Evolutionary conservation across 2,888 invertebrate genomes (phyloP).

Genomic region (Cetonia aurata): DNA sequence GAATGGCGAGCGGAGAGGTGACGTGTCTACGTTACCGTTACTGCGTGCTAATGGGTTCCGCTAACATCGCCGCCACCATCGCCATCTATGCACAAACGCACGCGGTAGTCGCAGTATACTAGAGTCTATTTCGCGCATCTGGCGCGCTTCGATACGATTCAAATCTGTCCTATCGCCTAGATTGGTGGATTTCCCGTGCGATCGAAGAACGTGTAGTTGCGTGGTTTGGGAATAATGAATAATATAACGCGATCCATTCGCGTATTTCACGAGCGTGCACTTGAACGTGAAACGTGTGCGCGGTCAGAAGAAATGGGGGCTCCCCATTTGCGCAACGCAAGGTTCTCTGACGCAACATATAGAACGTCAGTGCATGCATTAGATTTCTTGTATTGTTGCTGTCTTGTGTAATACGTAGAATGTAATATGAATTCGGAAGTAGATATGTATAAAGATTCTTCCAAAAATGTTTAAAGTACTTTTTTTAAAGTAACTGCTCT

Average conservation of each 20-base stretch:
- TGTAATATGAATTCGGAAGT: too few species aligned
- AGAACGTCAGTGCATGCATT: too few species aligned
- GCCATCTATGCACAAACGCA: slow-evolving; percentile 19
- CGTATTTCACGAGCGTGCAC: slow-evolving; percentile 13
- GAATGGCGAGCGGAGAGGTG: slow-evolving; percentile 65
- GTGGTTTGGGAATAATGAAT: slow-evolving; percentile 2
- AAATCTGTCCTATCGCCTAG: slow-evolving; percentile 19
- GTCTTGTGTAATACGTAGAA: too few species aligned
- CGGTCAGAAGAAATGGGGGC: not conserved
- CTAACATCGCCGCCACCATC: slow-evolving; percentile 58
- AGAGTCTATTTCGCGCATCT: slow-evolving; percentile 50
- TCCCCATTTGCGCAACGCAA: too few species aligned
- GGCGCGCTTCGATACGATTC: slow-evolving; percentile 44
- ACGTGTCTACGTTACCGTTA: slow-evolving; percentile 63
- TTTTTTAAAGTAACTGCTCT: too few species aligned
- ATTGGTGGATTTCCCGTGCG: slow-evolving; percentile 1
- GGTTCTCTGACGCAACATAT: too few species aligned
- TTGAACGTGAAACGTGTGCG: slow-evolving; percentile 27
- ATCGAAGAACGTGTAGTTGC: slow-evolving; percentile 9
- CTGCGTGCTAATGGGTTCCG: slow-evolving; percentile 64
- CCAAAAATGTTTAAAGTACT: too few species aligned
- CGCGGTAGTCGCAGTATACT: slow-evolving; percentile 38
- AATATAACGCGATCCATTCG: slow-evolving; percentile 6
- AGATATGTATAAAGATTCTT: too few species aligned
- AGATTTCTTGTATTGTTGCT: too few species aligned